A percentile compares a stretch with the other conserved stretches of the same genome.
Conservation (phyloP, 1,140 invertebrate species). For the roundworm (Caenorhabditis elegans) region DNA sequence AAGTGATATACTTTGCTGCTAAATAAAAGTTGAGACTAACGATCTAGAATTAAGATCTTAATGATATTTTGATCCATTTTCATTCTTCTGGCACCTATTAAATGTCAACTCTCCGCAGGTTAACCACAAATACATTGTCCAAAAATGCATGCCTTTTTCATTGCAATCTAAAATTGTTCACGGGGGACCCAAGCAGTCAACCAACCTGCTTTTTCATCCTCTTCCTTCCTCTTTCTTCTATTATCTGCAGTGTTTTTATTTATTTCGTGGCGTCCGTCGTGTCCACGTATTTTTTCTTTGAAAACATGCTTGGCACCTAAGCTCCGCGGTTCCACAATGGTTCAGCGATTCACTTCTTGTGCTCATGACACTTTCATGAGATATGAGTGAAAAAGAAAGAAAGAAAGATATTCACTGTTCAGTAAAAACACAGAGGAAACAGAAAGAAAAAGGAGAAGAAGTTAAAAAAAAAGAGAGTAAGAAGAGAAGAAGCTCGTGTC, state of each 20-base stretch:
- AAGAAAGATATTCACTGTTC: not conserved
- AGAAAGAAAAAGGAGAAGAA: not conserved
- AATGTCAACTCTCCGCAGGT: no score
- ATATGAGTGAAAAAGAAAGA: not conserved
- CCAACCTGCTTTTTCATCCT: not conserved
- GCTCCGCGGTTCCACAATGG: not conserved
- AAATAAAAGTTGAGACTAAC: no score
- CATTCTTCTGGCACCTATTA: no score
- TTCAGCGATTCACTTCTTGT: not conserved
- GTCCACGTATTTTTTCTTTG: not conserved
- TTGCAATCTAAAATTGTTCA: not conserved
- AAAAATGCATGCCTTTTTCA: not conserved
- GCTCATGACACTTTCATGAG: conserved; percentile 26
- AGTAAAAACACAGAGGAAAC: not conserved
- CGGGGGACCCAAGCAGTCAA: no score
- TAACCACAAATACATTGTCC: no score
- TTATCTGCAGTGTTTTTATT: not conserved
- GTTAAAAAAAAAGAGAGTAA: not conserved
- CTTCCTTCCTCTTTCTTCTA: not conserved
- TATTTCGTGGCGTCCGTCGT: not conserved
- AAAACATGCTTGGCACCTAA: not conserved
- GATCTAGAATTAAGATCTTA: no score
- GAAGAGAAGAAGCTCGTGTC: not conserved
- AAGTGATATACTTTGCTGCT: no score
- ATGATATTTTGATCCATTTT: no score